Evolutionary conservation across 2,888 invertebrate genomes (phyloP).

Genomic region (Altica lythri): DNA sequence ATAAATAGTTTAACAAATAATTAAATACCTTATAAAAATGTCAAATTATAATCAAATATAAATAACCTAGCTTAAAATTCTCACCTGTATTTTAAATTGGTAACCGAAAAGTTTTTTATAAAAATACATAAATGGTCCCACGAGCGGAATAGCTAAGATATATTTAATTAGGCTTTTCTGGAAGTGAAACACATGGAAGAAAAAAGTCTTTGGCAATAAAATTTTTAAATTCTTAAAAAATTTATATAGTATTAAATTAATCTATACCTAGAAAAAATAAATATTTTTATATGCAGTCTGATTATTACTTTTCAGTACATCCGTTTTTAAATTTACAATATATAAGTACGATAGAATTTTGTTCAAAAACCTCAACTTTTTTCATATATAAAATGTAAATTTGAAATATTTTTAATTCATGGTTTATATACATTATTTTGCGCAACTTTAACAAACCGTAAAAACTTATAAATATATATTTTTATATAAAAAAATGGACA

Average conservation of each 20-base stretch:
- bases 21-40: slow-evolving; percentile 11
- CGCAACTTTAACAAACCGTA: too few relatives aligned
- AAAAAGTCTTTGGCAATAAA: slow-evolving; percentile 14
- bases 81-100: slow-evolving; percentile 5
- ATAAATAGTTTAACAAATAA: slow-evolving; percentile 21
- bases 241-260: not conserved
- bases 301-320: slow-evolving; percentile 6
- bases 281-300: slow-evolving; percentile 9
- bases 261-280: not conserved
- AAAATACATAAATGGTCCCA: slow-evolving; percentile 11
- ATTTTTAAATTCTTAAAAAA: not conserved
- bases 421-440: too few relatives aligned
- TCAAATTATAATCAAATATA: slow-evolving; percentile 17
- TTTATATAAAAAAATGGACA: too few relatives aligned
- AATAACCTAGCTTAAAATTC: slow-evolving; percentile 4
- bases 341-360: slow-evolving; percentile 4
- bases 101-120: slow-evolving; percentile 6
- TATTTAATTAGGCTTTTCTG: not conserved
- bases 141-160: slow-evolving; percentile 1
- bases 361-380: not conserved
- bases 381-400: not conserved
- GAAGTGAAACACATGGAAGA: slow-evolving; percentile 3
- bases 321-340: too few relatives aligned
- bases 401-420: not conserved
- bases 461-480: too few relatives aligned